Evolutionary conservation across 2,797 vertebrate genomes (phyloP).

Genomic region (Holocentrus rufus): DNA sequence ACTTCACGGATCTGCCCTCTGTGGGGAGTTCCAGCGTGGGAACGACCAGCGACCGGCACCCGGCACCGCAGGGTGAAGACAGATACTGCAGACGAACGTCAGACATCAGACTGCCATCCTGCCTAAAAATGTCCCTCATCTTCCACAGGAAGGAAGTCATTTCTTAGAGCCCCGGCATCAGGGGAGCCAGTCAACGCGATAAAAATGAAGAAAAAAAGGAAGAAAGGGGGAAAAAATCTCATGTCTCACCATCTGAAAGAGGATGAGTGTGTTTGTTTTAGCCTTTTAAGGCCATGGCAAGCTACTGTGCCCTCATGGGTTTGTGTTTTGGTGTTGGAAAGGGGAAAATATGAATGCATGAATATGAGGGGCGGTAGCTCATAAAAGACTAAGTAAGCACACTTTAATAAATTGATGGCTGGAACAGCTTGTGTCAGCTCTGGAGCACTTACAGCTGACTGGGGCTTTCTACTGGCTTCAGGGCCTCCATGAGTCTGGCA

Average conservation of each 20-base stretch:
- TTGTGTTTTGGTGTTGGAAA: conserved; percentile 54
- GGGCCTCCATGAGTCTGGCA: conserved; percentile 45
- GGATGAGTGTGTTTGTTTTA: conserved; percentile 71
- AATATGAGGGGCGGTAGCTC: conserved; percentile 49
- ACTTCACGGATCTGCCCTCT: neutral
- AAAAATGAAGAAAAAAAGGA: conserved; percentile 56
- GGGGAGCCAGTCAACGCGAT: conserved; percentile 69
- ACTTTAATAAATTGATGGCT: conserved; percentile 64
- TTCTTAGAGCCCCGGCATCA: conserved; percentile 73
- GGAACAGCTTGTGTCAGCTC: conserved; percentile 72
- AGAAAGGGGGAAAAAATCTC: conserved; percentile 62
- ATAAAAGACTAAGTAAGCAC: conserved; percentile 51
- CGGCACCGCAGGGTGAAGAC: conserved; percentile 34
- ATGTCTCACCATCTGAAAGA: conserved; percentile 49
- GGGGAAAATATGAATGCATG: conserved; percentile 61
- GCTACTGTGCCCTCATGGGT: conserved; percentile 20
- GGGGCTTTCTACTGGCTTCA: conserved; percentile 56
- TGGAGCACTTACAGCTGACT: conserved; percentile 64
- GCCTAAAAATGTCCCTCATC: conserved; percentile 80
- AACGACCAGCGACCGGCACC: conserved; percentile 31
- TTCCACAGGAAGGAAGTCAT: conserved; percentile 84
- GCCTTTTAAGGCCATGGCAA: conserved; percentile 78
- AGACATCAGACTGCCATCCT: conserved; percentile 74
- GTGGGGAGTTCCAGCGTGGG: conserved; percentile 41
- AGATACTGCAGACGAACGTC: conserved; percentile 38